A percentile compares a stretch with the other conserved stretches of the same genome.
Conservation (phyloP, 2,113 vertebrate species). For the Malurus elegans region DNA sequence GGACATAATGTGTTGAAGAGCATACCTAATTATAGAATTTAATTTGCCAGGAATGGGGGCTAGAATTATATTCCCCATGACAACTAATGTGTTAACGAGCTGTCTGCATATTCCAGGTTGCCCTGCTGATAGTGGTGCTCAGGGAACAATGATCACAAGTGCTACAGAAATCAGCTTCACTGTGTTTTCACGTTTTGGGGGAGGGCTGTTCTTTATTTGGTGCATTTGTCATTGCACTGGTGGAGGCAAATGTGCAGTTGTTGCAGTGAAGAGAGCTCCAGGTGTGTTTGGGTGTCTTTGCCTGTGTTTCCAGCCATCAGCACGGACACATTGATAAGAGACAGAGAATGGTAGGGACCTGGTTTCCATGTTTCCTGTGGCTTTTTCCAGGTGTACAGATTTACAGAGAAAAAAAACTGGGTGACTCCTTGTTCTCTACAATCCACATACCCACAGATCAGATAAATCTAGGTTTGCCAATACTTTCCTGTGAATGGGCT, state of each 20-base stretch:
- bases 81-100: not conserved
- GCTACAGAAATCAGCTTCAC: not conserved
- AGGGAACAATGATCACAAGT: not conserved
- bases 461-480: not conserved
- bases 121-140: not conserved
- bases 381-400: not conserved
- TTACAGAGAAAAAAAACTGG: not conserved
- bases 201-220: not conserved
- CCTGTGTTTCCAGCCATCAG: not conserved
- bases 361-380: not conserved
- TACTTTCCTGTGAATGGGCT: not conserved
- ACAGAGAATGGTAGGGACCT: not conserved
- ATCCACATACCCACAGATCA: not conserved
- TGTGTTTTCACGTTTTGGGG: not conserved
- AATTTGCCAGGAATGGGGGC: not conserved
- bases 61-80: not conserved
- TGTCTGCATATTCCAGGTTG: not conserved
- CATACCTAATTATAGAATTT: not conserved
- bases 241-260: fast-evolving
- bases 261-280: not conserved
- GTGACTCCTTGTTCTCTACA: not conserved
- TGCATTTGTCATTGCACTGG: not conserved
- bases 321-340: not conserved
- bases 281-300: not conserved
- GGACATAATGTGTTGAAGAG: not conserved